Percentiles rank a stretch among this genome's conserved stretches.
Evolutionary conservation across 2,888 invertebrate genomes (phyloP).

Genomic region (Phaedon cochleariae): DNA sequence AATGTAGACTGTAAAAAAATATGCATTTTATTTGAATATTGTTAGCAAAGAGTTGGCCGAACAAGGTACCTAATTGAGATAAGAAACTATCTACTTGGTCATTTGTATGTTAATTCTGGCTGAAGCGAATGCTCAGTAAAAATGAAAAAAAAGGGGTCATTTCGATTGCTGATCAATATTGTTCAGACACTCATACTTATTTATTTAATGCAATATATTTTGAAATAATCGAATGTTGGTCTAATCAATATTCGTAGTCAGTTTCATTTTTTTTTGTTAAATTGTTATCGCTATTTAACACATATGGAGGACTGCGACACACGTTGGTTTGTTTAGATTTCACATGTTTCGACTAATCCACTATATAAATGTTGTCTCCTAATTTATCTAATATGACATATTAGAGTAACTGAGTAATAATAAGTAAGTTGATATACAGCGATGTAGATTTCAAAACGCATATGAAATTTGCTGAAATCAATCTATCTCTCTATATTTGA

Average conservation of each 20-base stretch:
- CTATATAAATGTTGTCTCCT: constrained; percentile 9
- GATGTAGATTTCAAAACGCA: too few relatives aligned
- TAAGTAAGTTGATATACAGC: neutral
- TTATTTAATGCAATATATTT: constrained; percentile 3
- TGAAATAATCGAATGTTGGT: constrained; percentile 14
- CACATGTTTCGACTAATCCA: constrained; percentile 33
- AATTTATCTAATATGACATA: neutral
- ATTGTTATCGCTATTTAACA: constrained; percentile 40
- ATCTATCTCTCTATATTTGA: too few relatives aligned
- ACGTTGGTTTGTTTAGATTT: constrained; percentile 45
- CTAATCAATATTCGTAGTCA: constrained; percentile 20
- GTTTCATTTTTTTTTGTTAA: constrained; percentile 26
- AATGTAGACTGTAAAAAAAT: too few relatives aligned
- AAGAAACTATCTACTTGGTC: neutral
- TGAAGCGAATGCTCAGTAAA: neutral
- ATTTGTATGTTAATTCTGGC: neutral
- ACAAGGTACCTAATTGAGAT: neutral
- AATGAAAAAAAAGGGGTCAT: neutral
- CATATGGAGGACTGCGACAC: constrained; percentile 46
- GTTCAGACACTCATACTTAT: neutral
- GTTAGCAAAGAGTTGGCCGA: neutral
- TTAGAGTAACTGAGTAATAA: neutral
- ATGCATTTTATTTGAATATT: neutral
- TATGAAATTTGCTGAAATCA: too few relatives aligned
- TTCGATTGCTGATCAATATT: too few relatives aligned